Conservation (phyloP, 2,888 invertebrate genomes). For the Eupeodes latifasciatus region DNA sequence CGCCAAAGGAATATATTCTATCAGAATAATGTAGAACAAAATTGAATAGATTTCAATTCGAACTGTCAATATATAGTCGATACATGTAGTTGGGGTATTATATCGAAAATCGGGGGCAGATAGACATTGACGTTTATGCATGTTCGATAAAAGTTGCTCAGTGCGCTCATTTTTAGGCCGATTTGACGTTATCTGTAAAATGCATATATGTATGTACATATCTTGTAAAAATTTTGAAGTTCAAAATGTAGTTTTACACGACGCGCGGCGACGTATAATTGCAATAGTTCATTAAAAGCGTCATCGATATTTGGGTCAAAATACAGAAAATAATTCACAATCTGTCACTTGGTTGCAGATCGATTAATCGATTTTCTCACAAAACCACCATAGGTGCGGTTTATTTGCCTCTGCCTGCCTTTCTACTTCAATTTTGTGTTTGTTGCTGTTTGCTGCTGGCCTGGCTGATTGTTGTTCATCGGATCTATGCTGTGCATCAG, state of each 20-base stretch:
- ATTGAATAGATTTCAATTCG: slow-evolving; percentile 53
- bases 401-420: slow-evolving; percentile 25
- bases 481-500: not conserved
- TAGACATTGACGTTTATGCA: slow-evolving; percentile 37
- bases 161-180: slow-evolving; percentile 29
- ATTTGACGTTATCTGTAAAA: not conserved
- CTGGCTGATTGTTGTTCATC: not conserved
- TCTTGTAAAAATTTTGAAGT: slow-evolving; percentile 53
- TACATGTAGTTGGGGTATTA: not conserved
- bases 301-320: slow-evolving; percentile 55
- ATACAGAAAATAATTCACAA: slow-evolving; percentile 65
- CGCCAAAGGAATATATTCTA: slow-evolving; percentile 44
- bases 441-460: not conserved
- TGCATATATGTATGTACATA: slow-evolving; percentile 41
- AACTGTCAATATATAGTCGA: slow-evolving; percentile 8
- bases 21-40: slow-evolving; percentile 42
- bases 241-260: too few relatives aligned
- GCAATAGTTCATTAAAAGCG: slow-evolving; percentile 39
- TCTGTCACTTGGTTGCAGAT: slow-evolving; percentile 64
- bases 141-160: not conserved
- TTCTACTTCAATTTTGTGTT: not conserved
- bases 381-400: slow-evolving; percentile 18
- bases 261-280: not conserved
- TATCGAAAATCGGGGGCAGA: slow-evolving; percentile 3
- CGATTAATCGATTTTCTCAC: slow-evolving; percentile 75